Conservation (phyloP, 2,113 vertebrate species). For the Eptesicus fuscus region DNA sequence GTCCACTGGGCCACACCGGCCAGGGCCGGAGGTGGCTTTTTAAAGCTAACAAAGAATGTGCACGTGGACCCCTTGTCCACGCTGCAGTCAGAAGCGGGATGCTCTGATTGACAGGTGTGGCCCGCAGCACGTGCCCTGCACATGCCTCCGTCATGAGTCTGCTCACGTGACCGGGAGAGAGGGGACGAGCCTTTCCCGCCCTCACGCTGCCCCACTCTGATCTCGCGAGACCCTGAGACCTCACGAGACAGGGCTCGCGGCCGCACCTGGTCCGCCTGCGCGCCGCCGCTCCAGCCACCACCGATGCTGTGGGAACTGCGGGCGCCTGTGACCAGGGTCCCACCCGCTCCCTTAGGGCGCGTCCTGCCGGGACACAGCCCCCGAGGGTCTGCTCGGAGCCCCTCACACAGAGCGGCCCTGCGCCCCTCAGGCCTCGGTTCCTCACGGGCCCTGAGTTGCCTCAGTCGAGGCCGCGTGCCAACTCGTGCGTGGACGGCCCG, state of each 20-base stretch:
- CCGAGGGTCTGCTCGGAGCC: background rate
- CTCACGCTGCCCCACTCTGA: background rate
- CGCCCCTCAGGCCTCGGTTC: background rate
- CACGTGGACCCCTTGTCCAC: background rate
- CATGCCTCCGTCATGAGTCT: accelerated
- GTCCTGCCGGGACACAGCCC: background rate
- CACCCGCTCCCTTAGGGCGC: background rate
- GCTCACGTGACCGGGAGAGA: background rate
- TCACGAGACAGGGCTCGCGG: too few species aligned
- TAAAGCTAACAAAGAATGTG: background rate
- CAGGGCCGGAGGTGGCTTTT: too few species aligned
- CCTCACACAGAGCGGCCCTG: background rate
- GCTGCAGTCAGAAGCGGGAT: background rate
- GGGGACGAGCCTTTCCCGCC: background rate
- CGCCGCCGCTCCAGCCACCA: too few species aligned
- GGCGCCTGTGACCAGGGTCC: background rate
- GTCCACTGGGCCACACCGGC: too few species aligned
- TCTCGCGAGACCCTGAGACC: background rate
- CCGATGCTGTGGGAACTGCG: background rate
- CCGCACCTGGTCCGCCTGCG: background rate
- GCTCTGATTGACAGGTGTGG: background rate
- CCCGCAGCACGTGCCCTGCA: background rate
- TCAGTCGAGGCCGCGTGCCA: background rate
- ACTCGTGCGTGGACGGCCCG: background rate
- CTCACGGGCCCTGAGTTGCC: background rate